These are phyloP conservation scores for Brevimyrus niger DNA, from an alignment of 2,113 vertebrate species.

Conservation along the genomic window DNA sequence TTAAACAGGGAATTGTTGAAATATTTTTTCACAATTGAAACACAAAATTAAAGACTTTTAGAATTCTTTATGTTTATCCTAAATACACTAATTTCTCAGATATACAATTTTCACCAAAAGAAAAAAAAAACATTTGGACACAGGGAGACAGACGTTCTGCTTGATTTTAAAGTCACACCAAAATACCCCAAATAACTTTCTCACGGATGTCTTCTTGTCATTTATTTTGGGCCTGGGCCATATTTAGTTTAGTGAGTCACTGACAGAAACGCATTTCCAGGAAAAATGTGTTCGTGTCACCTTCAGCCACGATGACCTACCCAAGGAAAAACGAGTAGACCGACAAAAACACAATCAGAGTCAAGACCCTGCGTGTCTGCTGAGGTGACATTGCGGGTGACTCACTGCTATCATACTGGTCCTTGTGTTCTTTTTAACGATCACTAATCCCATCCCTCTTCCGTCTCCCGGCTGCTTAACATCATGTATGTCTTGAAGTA, in stretches of 20 bases:
- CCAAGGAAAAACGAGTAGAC: neutral
- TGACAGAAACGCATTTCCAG: neutral
- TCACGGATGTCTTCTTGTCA: neutral
- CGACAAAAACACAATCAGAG: neutral
- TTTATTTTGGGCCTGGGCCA: neutral
- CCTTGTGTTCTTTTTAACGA: conserved; percentile 38
- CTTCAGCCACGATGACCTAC: neutral
- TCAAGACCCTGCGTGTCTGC: neutral
- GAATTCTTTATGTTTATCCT: neutral
- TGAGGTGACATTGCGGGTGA: neutral
- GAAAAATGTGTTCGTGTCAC: neutral
- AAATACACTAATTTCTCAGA: neutral
- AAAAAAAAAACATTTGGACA: neutral
- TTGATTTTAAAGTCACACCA: neutral
- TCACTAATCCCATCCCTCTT: conserved; percentile 39
- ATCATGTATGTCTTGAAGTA: conserved; percentile 40
- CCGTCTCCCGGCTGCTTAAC: conserved; percentile 18
- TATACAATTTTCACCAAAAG: neutral
- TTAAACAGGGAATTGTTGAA: neutral
- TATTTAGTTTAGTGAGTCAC: neutral
- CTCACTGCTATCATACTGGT: neutral
- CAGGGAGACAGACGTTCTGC: neutral
- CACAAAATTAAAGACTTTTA: neutral
- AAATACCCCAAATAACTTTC: neutral
- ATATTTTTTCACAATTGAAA: neutral